Percentiles rank a stretch among this genome's conserved stretches.
These are phyloP conservation scores for Tachina lurida DNA, from an alignment of 2,888 invertebrate genomes.

Conservation along the genomic window DNA sequence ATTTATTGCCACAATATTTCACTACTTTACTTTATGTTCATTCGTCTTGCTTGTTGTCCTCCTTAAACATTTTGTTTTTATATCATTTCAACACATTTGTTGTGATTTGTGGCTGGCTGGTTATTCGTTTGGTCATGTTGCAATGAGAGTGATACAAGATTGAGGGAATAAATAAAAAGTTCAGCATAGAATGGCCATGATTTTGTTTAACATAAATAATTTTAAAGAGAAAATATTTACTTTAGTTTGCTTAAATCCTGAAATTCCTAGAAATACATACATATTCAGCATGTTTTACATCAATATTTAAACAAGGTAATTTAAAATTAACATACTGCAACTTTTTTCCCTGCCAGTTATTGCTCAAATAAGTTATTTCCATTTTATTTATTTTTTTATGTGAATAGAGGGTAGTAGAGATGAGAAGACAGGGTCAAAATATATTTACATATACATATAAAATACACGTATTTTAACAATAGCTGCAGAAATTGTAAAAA, in stretches of 20 bases:
- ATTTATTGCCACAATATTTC: conserved; percentile 18
- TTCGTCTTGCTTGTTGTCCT: conserved; percentile 16
- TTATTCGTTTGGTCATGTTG: conserved; percentile 7
- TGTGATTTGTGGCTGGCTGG: conserved; percentile 57
- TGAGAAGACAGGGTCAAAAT: no score
- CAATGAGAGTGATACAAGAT: conserved; percentile 4
- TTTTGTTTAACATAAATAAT: not conserved
- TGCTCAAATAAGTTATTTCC: not conserved
- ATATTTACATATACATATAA: no score
- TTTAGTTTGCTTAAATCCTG: conserved; percentile 14
- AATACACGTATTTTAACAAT: no score
- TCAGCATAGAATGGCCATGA: conserved; percentile 51
- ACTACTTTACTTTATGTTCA: conserved; percentile 24
- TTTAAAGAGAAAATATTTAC: not conserved
- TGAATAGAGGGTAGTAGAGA: no score
- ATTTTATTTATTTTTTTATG: not conserved
- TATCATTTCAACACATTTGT: conserved; percentile 53
- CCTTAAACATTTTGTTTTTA: conserved; percentile 25
- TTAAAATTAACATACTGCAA: not conserved
- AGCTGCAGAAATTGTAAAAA: no score
- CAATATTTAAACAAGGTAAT: conserved; percentile 12
- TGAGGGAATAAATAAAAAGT: conserved; percentile 38
- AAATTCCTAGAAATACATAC: not conserved
- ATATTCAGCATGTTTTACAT: conserved; percentile 12
- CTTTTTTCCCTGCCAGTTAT: not conserved